These are phyloP conservation scores for Dioctria rufipes DNA, from an alignment of 2,888 invertebrate species.

Conservation along the genomic window DNA sequence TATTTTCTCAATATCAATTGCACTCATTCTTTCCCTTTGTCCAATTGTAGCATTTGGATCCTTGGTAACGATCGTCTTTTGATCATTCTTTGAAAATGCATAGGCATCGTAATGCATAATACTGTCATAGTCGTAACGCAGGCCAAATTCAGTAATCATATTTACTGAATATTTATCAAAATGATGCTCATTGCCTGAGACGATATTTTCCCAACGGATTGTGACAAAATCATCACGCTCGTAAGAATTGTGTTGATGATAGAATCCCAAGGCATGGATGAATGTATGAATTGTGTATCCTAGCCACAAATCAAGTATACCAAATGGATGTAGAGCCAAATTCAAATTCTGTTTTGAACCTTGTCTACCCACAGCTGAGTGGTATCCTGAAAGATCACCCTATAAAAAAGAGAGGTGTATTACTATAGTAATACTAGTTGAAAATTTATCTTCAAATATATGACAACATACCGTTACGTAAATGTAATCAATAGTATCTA, in stretches of 20 bases:
- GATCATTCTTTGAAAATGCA: conserved; percentile 75
- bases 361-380: conserved; percentile 81
- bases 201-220: conserved; percentile 72
- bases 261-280: conserved; percentile 83
- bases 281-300: conserved; percentile 82
- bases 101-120: conserved; percentile 71
- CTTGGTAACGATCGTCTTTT: conserved; percentile 59
- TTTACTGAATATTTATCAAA: conserved; percentile 77
- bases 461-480: conserved; percentile 62
- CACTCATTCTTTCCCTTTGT: conserved; percentile 65
- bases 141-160: conserved; percentile 76
- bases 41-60: conserved; percentile 62
- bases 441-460: background rate
- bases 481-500: conserved; percentile 64
- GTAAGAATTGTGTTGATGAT: conserved; percentile 84
- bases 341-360: conserved; percentile 69
- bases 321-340: conserved; percentile 63
- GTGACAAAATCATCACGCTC: conserved; percentile 81
- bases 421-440: background rate
- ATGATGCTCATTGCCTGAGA: conserved; percentile 76
- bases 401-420: background rate
- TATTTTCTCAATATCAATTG: conserved; percentile 60
- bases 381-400: conserved; percentile 75
- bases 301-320: conserved; percentile 67
- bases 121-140: conserved; percentile 79